phyloP scores from a whole-genome alignment of 2,888 invertebrate species.

The Phasia obesa region DNA sequence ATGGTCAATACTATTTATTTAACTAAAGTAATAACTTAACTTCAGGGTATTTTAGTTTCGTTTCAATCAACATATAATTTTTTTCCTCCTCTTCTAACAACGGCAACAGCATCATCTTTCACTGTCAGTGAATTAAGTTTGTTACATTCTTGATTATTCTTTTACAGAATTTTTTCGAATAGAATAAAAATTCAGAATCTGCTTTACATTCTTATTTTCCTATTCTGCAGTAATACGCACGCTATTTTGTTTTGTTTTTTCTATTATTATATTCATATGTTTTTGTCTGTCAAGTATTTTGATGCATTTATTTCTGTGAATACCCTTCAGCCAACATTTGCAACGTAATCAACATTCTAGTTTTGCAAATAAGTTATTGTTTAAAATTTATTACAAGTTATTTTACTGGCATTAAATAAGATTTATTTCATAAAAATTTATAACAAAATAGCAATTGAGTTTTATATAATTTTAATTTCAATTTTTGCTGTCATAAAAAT shows the following conservation, averaged over 20 bases:
- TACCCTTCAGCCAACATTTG: slow-evolving; percentile 22
- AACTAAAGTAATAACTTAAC: no score
- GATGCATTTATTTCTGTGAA: slow-evolving; percentile 64
- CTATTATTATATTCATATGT: slow-evolving; percentile 53
- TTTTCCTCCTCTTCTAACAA: not conserved
- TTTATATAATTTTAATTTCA: no score
- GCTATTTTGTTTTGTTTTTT: slow-evolving; percentile 8
- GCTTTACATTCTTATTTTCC: slow-evolving; percentile 32
- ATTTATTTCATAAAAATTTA: slow-evolving; percentile 52
- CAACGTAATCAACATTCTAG: slow-evolving; percentile 45
- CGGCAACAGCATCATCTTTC: slow-evolving; percentile 44
- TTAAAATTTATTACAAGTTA: slow-evolving; percentile 28
- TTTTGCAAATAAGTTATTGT: slow-evolving; percentile 35
- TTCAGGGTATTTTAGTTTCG: slow-evolving; percentile 20
- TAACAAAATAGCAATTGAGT: no score
- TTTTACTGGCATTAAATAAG: slow-evolving; percentile 38
- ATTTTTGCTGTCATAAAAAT: no score
- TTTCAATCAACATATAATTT: not conserved
- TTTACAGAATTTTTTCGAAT: slow-evolving; percentile 15
- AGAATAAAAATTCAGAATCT: slow-evolving; percentile 35
- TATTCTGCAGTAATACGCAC: slow-evolving; percentile 23
- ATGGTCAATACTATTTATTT: no score
- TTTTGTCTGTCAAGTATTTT: slow-evolving; percentile 65
- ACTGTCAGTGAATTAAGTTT: slow-evolving; percentile 65
- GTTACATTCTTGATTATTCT: slow-evolving; percentile 49